Evolutionary conservation across 2,888 invertebrate genomes (phyloP), one percentile per base, ranked within the genome.

Genomic region (Latrodectus elegans): DNA sequence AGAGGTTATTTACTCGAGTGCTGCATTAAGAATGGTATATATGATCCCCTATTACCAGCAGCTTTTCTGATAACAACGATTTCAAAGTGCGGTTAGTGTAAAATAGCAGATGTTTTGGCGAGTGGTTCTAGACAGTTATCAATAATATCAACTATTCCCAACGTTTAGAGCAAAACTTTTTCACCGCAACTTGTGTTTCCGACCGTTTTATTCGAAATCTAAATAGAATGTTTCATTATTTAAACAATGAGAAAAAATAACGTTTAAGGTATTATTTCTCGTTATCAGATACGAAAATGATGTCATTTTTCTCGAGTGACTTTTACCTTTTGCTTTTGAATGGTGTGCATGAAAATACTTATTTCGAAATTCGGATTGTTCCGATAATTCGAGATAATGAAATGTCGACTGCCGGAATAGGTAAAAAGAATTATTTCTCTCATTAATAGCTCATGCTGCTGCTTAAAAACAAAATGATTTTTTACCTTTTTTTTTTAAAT

Each of bases 31-130:
- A 38, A 68, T 17, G 83, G 83, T 76, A 83, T 76, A 83, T 75
- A 76, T 60, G 83, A 80, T 80, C 74, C 75, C 83, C 71, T n/a
- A 15, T 51, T 74, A 78, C 84, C 84, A 72, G 77, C 84, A 84
- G 65, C 17, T 67, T 10, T n/a, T 79, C 22, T 55, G 84, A 84
- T 84, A 84, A 78, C 73, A 55, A 22, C 64, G 67, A 71, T 85
- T 79, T 68, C 85, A 80, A 85, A 80, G 74, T 75, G 64, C 79
- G 67, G 74, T 64, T 64, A 68, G 75, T 85, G 85, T 64, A 78
- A 85, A 79, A 85, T 60, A 60, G 55, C 85, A 85, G 85, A 79
- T 85, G 85, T 51, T 52, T 73, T 22, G 55, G 52, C 60, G 77
- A 73, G 55, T 80, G 85, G 71, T 53, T 68, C 64, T 22, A 65